A percentile compares a stretch with the other conserved stretches of the same genome.
These are phyloP conservation scores for Carcharodon carcharias DNA, from an alignment of 2,797 vertebrate species.

Conservation along the genomic window DNA sequence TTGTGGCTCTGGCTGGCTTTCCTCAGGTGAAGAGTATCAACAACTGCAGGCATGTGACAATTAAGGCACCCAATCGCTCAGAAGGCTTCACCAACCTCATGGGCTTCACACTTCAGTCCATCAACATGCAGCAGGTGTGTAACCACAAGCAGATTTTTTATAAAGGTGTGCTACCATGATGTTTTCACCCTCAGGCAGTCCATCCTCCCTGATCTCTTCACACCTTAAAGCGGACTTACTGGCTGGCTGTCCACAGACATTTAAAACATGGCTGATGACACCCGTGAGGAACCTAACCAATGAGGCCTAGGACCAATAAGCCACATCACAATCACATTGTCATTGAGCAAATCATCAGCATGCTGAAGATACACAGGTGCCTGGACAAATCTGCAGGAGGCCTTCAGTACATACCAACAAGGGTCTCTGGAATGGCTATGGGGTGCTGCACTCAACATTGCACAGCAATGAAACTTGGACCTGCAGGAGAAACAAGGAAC, in stretches of 20 bases:
- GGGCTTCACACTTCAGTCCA: not conserved
- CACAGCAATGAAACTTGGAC: no score
- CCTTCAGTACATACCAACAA: not conserved
- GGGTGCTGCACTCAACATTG: no score
- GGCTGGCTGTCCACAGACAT: not conserved
- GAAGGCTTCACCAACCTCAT: not conserved
- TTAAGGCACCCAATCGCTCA: not conserved
- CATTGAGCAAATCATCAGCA: not conserved
- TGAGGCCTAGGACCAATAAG: not conserved
- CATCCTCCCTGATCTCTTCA: not conserved
- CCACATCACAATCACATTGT: not conserved
- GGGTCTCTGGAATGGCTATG: not conserved
- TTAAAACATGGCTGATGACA: not conserved
- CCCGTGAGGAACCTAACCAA: not conserved
- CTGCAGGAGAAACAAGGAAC: no score
- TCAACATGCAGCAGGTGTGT: not conserved
- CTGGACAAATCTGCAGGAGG: not conserved
- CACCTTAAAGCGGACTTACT: not conserved
- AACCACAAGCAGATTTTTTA: not conserved
- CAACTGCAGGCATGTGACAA: not conserved
- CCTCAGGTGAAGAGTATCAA: not conserved
- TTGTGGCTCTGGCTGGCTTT: not conserved
- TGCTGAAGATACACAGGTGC: no score
- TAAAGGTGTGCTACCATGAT: not conserved
- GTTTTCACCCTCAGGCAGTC: not conserved